Evolutionary conservation across 2,888 invertebrate genomes (phyloP).

Genomic region (Pseudococcus viburni): DNA sequence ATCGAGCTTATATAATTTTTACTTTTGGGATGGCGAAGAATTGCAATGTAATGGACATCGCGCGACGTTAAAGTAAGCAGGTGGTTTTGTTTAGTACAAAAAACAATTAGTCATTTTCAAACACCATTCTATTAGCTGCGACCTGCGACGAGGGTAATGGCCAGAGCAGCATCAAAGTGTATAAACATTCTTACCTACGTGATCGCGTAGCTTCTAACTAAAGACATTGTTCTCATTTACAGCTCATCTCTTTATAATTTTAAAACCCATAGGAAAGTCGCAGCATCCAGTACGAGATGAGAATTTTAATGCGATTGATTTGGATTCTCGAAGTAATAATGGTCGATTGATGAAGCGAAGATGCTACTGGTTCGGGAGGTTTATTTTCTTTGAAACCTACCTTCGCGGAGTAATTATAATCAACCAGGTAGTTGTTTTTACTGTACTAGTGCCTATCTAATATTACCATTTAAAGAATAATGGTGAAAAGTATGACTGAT

Average conservation of each 20-base stretch:
- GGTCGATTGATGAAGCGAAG: slow-evolving; percentile 1
- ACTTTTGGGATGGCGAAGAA: background rate
- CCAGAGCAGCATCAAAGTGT: background rate
- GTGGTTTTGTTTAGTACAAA: slow-evolving; percentile 7
- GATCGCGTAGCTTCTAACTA: background rate
- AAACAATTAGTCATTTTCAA: slow-evolving; percentile 27
- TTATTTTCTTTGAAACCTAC: background rate
- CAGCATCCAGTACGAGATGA: background rate
- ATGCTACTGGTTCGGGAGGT: background rate
- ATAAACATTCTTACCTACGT: slow-evolving; percentile 21
- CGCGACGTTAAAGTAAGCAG: slow-evolving; percentile 9
- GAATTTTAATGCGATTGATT: slow-evolving; percentile 25
- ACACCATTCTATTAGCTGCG: background rate
- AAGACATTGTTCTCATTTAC: slow-evolving; percentile 32
- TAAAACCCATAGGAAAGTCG: slow-evolving; percentile 19
- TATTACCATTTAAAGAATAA: no score
- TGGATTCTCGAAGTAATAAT: background rate
- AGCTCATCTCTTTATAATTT: slow-evolving; percentile 28
- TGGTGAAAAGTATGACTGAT: no score
- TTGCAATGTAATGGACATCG: background rate
- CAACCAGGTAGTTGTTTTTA: background rate
- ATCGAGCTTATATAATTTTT: slow-evolving; percentile 23
- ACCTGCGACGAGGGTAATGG: background rate
- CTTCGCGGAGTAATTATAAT: background rate
- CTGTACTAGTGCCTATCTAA: no score